These are phyloP conservation scores for Heterodera carotae DNA, from an alignment of 1,140 invertebrate species.

Conservation along the genomic window DNA sequence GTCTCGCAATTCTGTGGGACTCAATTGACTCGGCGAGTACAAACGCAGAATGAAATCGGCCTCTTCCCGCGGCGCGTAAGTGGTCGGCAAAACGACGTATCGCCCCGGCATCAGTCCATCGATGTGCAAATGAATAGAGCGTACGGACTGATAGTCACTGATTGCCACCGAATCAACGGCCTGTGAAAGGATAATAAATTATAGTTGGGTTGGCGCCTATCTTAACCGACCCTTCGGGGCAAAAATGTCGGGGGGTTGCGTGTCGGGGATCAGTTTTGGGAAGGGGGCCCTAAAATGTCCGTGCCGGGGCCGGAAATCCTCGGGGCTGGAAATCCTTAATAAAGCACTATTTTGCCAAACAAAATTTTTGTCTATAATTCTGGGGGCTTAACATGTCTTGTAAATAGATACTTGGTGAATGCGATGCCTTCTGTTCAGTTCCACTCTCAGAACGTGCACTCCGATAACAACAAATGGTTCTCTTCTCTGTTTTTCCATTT, in stretches of 20 bases:
- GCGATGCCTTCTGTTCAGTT: constrained; percentile 56
- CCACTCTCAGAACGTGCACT: constrained; percentile 63
- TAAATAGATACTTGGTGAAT: constrained; percentile 62
- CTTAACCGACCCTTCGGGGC: too few species aligned
- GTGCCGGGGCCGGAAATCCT: too few species aligned
- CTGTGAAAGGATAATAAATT: constrained; percentile 44
- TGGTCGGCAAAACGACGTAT: constrained; percentile 61
- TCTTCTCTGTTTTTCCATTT: constrained; percentile 47
- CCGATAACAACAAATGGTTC: constrained; percentile 64
- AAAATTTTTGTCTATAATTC: background rate
- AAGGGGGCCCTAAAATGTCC: too few species aligned
- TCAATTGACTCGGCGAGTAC: constrained; percentile 49
- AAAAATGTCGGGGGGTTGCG: too few species aligned
- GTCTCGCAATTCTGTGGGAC: constrained; percentile 38
- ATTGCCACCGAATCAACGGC: constrained; percentile 54
- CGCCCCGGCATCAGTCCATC: constrained; percentile 44
- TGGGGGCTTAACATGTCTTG: too few species aligned
- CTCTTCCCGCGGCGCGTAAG: constrained; percentile 61
- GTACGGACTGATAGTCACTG: constrained; percentile 52
- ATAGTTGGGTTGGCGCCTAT: too few species aligned
- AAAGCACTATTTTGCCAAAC: background rate
- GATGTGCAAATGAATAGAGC: constrained; percentile 57
- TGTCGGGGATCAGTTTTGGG: too few species aligned
- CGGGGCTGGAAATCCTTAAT: background rate
- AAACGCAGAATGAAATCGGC: constrained; percentile 59